These are phyloP conservation scores for Plebejus argus DNA, from an alignment of 2,888 invertebrate genomes.

Conservation along the genomic window DNA sequence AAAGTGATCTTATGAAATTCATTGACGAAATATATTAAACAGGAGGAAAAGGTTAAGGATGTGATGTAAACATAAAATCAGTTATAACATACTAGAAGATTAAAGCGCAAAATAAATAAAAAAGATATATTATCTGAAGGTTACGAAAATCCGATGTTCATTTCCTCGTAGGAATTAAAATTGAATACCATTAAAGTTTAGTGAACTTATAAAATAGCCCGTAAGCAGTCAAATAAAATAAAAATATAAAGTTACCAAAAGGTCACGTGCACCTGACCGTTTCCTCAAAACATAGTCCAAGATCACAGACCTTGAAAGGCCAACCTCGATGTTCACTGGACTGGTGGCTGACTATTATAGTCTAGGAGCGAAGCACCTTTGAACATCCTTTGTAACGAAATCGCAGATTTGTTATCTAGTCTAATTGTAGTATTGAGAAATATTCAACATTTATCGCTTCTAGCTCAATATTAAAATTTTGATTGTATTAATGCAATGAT, in stretches of 20 bases:
- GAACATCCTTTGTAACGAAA: constrained; percentile 26
- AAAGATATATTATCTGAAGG: not conserved
- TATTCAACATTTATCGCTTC: not conserved
- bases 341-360: constrained; percentile 32
- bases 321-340: constrained; percentile 39
- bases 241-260: not conserved
- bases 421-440: not conserved
- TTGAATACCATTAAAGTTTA: not conserved
- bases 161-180: constrained; percentile 8
- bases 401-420: not conserved
- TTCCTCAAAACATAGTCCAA: constrained; percentile 23
- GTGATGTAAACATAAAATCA: not conserved
- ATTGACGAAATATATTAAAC: not conserved
- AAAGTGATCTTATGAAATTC: not conserved
- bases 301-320: constrained; percentile 38
- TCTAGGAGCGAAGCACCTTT: constrained; percentile 19
- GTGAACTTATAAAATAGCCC: constrained; percentile 2
- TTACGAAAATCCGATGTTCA: not conserved
- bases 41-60: not conserved
- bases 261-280: not conserved
- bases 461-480: not conserved
- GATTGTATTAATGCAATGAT: not conserved
- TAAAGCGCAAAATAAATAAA: not conserved
- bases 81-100: not conserved
- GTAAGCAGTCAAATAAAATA: constrained; percentile 2